A percentile compares a stretch with the other conserved stretches of the same genome.
These are phyloP conservation scores for Sinonovacula constricta DNA, from an alignment of 1,140 invertebrate species.

Conservation along the genomic window DNA sequence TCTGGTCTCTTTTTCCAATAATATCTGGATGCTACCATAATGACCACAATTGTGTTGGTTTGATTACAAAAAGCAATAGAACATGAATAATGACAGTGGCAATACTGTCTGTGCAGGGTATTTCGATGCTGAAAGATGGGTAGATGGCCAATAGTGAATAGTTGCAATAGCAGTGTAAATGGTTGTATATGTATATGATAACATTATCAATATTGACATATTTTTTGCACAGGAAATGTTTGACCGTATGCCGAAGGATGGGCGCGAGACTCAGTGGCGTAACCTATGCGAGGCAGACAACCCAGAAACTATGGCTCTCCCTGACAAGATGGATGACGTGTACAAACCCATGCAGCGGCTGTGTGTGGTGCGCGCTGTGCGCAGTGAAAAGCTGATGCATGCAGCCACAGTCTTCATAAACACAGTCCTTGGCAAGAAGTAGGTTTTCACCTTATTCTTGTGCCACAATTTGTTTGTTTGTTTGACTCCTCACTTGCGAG, in stretches of 20 bases:
- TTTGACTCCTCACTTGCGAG: too few relatives aligned
- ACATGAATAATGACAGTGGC: too few relatives aligned
- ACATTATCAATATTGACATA: conserved; percentile 50
- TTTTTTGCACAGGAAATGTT: conserved; percentile 75
- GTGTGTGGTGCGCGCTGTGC: conserved; percentile 74
- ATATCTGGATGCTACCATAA: too few relatives aligned
- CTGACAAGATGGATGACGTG: conserved; percentile 76
- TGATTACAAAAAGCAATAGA: too few relatives aligned
- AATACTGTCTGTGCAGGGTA: too few relatives aligned
- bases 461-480: too few relatives aligned
- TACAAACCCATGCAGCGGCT: conserved; percentile 75
- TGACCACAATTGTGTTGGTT: too few relatives aligned
- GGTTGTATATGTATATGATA: too few relatives aligned
- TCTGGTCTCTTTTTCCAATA: too few relatives aligned
- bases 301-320: conserved; percentile 74
- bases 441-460: conserved; percentile 47
- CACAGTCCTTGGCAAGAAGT: conserved; percentile 76
- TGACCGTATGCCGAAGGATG: conserved; percentile 77
- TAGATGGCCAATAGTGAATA: too few relatives aligned
- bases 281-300: conserved; percentile 76
- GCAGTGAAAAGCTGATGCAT: conserved; percentile 76
- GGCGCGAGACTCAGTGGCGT: conserved; percentile 77
- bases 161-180: too few relatives aligned
- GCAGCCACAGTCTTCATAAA: conserved; percentile 72
- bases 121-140: too few relatives aligned